Conservation (phyloP, 2,113 vertebrate genomes). For the Illadopsis cleaveri region DNA sequence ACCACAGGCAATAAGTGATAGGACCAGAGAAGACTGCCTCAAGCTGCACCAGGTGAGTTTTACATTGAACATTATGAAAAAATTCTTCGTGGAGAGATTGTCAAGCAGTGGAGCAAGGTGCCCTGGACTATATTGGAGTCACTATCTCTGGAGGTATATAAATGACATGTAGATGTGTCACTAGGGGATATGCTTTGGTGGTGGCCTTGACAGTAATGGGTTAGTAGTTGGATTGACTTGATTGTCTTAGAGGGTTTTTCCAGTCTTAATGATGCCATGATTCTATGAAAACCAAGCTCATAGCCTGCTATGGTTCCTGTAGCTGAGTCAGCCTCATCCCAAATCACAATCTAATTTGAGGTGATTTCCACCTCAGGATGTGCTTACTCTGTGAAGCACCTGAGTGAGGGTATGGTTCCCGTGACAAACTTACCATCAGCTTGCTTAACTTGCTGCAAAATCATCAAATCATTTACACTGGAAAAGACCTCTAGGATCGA, state of each 20-base stretch:
- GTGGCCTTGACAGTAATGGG: not conserved
- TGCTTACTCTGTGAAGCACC: accelerated
- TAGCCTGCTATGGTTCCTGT: not conserved
- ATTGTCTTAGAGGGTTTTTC: not conserved
- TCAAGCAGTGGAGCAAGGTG: not conserved
- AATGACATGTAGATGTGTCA: not conserved
- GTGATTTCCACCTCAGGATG: not conserved
- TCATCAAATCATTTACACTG: accelerated
- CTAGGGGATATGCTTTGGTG: not conserved
- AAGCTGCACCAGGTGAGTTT: not conserved
- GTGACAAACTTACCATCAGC: not conserved
- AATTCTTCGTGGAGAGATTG: not conserved
- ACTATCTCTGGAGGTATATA: not conserved
- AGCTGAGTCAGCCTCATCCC: not conserved
- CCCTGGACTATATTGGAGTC: not conserved
- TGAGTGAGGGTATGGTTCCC: not conserved
- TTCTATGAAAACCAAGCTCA: not conserved
- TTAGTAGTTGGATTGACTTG: not conserved
- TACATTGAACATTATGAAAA: not conserved
- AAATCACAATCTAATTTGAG: not conserved
- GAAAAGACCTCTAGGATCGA: not conserved
- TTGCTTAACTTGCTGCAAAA: not conserved
- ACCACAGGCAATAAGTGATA: not conserved
- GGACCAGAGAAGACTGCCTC: not conserved
- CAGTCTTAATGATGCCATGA: not conserved